Base-by-base conservation (phyloP, 2,797 vertebrate genomes). In the Tenualosa thibaudeaui region DNA sequence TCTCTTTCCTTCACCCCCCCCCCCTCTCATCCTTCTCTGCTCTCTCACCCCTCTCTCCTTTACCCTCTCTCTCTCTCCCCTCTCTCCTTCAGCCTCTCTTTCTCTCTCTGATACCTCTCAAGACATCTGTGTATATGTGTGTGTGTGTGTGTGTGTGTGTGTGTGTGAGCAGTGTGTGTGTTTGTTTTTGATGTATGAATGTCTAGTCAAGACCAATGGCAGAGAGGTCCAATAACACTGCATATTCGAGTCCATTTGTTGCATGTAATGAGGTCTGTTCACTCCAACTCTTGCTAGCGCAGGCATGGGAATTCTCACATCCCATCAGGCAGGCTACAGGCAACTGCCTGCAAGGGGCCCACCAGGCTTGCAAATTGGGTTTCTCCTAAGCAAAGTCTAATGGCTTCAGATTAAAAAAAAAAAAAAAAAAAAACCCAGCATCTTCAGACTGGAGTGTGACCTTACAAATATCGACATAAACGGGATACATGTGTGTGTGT, bases 101-200 rank as follows among this genome's bases (percentile, higher is more conserved):
- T 56, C 54, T 56, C 5, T 56, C 24, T 31, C 13, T 26, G 62
- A 68, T 46, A 46, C 2, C 46, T 46, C 46, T 46, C 7, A 46
- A 46, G 46, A 24, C 24, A 31, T 40, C 31, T 17, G 31, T 75
- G 68, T 75, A 12, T 75, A 31, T 75, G 13, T 75, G 68, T 40
- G 31, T 75, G 68, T 75, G 13, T 75, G 68, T 40, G 31, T 75
- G 68, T 43, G 31, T 75, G 68, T 40, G 68, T 43, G 68, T 75
- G 31, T 75, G 68, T 75, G 68, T 75, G 62, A 31, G 46, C 3
- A 53, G 51, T 13, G 68, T 75, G 15, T 40, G 31, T 40, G 68
- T 40, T 37, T 19, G 3, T 15, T 37, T 13, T 75, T 40, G 31
- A 75, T 75, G 65, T 71, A 71, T 71, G 65, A 71, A 71, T 71